Base-by-base conservation (phyloP, 2,888 invertebrate species). In the Anagyrus pseudococci region DNA sequence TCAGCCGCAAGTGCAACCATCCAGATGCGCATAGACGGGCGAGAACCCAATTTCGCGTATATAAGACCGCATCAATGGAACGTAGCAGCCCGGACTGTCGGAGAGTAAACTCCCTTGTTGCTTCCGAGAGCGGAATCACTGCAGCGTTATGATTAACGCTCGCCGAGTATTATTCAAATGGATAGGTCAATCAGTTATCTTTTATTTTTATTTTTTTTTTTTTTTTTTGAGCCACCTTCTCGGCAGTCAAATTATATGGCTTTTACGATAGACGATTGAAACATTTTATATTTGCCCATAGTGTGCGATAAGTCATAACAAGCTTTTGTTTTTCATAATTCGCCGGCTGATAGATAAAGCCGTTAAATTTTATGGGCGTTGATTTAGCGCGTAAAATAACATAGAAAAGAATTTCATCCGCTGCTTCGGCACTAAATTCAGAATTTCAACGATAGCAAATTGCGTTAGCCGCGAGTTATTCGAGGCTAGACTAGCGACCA, bases 51-150 rank as follows among this genome's bases (percentile, higher is more conserved):
- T 37, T 25, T 52, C 52, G 43, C 52, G 2, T 37, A 26, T 50
- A 22, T 50, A 50, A 26, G 26, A 40, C 47, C 54, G 43, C 60
- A 48, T 52, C 58, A 59, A 52, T 52, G 58, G 52, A 52, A 50
- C 52, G 50, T 29, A 15, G 13, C 15, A 44, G 25, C 43, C 7
- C 44, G 26, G 29, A 44, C 23, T 20, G 13, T 17, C 6, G 29
- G 4, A 37, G 10, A 37, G 2, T 8, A 2, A 13, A 15, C 8
- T 13, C 13, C 13, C 33, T 13, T 37, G 8, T 8, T 37, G 33
- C 8, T 2, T 15, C 33, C 33, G 33, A 8, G 15, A 8, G 13
- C 15, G 33, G 13, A 13, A 8, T 15, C 15, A 15, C 33, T 37
- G 33, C 33, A 4, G 33, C 4, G 2, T 10, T 8, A 13, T 8